Evolutionary conservation across 1,140 invertebrate genomes (phyloP).

Genomic region (Ips typographus): DNA sequence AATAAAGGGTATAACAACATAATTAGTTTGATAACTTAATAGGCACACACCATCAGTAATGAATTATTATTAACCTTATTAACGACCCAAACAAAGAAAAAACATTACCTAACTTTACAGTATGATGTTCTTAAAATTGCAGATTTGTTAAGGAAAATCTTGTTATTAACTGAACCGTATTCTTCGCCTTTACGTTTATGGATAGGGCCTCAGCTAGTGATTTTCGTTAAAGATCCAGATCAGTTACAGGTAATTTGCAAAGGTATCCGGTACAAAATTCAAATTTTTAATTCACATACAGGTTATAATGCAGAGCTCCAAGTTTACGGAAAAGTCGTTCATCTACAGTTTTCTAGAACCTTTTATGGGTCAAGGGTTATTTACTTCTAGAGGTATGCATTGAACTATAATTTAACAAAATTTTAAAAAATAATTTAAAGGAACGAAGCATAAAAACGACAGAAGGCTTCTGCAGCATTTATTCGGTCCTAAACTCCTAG

Average conservation of each 20-base stretch:
- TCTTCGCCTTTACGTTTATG: constrained; percentile 32
- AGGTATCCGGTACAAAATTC: background rate
- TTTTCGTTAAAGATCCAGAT: constrained; percentile 35
- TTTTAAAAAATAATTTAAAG: constrained; percentile 4
- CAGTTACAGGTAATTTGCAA: constrained; percentile 32
- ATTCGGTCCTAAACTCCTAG: constrained; percentile 30
- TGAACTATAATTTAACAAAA: background rate
- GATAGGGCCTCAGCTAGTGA: constrained; percentile 32
- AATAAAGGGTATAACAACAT: no score
- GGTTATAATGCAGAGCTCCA: constrained; percentile 29
- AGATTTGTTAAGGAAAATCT: constrained; percentile 28
- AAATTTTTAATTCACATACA: constrained; percentile 2
- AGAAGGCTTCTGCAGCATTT: constrained; percentile 31
- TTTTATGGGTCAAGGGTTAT: constrained; percentile 36
- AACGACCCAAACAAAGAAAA: background rate
- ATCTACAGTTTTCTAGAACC: constrained; percentile 35
- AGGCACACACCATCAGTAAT: no score
- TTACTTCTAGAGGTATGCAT: constrained; percentile 34
- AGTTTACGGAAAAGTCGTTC: constrained; percentile 29
- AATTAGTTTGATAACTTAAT: no score
- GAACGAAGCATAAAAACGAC: constrained; percentile 25
- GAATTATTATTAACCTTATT: no score
- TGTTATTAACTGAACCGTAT: constrained; percentile 22
- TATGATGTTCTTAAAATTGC: constrained; percentile 7
- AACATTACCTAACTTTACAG: background rate